Conservation (phyloP, 2,113 vertebrate species). For the mouse (Mus musculus) region DNA sequence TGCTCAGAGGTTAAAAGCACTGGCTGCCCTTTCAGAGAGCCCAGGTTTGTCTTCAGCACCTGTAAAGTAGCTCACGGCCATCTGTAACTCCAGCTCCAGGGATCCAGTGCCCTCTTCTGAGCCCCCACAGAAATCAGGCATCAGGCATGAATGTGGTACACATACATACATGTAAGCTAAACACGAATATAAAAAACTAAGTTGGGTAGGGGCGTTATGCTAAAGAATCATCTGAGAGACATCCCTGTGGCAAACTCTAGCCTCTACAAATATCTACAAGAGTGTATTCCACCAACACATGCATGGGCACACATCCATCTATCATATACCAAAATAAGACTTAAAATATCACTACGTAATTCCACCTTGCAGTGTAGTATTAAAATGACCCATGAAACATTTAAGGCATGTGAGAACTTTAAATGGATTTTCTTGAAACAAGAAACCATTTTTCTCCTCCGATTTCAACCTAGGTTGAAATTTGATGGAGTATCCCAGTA, state of each 20-base stretch:
- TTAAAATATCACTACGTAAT: background rate
- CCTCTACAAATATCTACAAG: background rate
- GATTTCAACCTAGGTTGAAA: background rate
- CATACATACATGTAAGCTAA: background rate
- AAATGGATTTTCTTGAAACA: background rate
- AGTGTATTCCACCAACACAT: too few relatives aligned
- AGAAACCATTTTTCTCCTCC: accelerated
- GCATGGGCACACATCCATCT: background rate
- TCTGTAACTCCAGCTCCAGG: background rate
- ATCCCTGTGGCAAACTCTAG: background rate
- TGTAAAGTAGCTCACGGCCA: background rate
- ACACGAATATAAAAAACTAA: background rate
- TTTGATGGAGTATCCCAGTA: background rate
- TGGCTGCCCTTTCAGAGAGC: background rate
- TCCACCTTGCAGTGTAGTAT: background rate
- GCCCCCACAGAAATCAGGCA: background rate
- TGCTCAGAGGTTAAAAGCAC: background rate
- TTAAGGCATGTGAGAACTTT: background rate
- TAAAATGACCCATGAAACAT: background rate
- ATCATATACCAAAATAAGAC: background rate
- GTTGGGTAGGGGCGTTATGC: background rate
- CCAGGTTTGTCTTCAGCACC: background rate
- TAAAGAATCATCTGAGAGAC: background rate
- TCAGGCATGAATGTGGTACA: background rate
- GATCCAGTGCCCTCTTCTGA: background rate